phyloP scores from a whole-genome alignment of 1,140 invertebrate species.

The Scaptodrosophila lebanonensis region DNA sequence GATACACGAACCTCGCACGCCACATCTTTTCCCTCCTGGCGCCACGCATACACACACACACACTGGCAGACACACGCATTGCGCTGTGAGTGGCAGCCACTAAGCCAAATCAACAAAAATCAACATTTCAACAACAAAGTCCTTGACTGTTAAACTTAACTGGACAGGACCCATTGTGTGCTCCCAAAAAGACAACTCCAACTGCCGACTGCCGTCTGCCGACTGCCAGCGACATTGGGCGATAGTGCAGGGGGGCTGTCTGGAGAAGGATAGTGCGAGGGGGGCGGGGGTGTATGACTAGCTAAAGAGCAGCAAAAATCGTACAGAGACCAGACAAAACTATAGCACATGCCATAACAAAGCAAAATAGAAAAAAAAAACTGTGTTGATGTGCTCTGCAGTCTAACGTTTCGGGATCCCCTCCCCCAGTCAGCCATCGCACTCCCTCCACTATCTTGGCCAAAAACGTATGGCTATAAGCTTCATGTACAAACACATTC shows the following conservation, averaged over 20 bases:
- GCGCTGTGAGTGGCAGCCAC: conserved; percentile 64
- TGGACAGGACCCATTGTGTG: conserved; percentile 34
- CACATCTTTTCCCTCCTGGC: conserved; percentile 25
- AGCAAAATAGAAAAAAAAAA: conserved; percentile 59
- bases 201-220: too few species aligned
- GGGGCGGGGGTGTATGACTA: too few species aligned
- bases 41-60: conserved; percentile 5
- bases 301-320: too few species aligned
- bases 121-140: conserved; percentile 74
- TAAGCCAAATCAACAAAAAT: conserved; percentile 74
- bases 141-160: conserved; percentile 73
- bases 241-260: too few species aligned
- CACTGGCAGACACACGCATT: background rate
- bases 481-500: conserved; percentile 32
- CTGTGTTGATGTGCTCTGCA: too few species aligned
- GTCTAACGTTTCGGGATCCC: too few species aligned
- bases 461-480: conserved; percentile 51
- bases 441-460: conserved; percentile 26
- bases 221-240: too few species aligned
- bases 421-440: too few species aligned
- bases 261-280: too few species aligned
- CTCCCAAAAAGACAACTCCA: conserved; percentile 36
- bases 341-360: conserved; percentile 52
- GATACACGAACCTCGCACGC: background rate
- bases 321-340: too few species aligned